These are phyloP conservation scores for Porites evermanni DNA, from an alignment of 92 coral and sea anemone genomes.

Conservation along the genomic window DNA sequence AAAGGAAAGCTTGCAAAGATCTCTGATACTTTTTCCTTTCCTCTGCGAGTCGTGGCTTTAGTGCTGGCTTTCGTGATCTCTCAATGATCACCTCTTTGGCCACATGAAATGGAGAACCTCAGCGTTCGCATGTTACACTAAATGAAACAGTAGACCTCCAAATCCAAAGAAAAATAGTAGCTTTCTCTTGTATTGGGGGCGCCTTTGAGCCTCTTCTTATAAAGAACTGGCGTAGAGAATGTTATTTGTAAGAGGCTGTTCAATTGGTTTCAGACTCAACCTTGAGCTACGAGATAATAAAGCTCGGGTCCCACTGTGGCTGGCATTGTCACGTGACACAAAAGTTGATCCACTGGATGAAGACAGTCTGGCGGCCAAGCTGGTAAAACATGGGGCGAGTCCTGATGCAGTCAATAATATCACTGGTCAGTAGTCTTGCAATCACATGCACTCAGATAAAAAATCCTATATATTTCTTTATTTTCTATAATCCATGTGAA, in stretches of 20 bases:
- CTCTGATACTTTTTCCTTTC: no score
- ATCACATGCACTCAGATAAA: background rate
- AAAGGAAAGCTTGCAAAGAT: no score
- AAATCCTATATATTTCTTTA: background rate
- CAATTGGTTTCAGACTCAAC: conserved; percentile 69
- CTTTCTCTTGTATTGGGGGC: no score
- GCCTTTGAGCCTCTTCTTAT: no score
- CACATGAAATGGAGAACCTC: no score
- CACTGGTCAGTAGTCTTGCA: conserved; percentile 64
- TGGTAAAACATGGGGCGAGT: conserved; percentile 88
- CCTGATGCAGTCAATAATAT: conserved; percentile 81
- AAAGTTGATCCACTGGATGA: conserved; percentile 87
- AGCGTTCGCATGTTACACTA: no score
- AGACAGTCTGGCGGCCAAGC: conserved; percentile 92
- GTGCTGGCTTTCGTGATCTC: no score
- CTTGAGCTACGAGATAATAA: conserved; percentile 84
- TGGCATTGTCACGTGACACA: conserved; percentile 76
- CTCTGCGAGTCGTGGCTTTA: no score
- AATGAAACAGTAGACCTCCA: no score
- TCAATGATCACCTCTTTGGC: no score
- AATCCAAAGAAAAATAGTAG: no score
- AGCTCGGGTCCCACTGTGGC: conserved; percentile 90
- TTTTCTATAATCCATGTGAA: background rate
- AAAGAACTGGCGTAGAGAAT: background rate
- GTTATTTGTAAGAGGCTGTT: background rate